Conservation (phyloP, 2,797 vertebrate species). For the Forpus xanthops region DNA sequence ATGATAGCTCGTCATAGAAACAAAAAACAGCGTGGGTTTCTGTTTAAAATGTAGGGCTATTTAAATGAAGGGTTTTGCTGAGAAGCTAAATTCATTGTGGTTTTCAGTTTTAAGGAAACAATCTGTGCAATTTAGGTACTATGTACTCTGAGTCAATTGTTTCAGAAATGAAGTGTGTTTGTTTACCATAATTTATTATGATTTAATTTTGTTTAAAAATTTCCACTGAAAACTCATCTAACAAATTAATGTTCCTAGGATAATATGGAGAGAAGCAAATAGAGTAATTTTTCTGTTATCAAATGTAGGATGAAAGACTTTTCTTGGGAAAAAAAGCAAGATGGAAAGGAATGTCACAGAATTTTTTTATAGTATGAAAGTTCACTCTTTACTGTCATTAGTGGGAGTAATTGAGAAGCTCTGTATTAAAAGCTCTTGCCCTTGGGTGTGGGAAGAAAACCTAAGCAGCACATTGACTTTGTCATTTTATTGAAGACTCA, state of each 20-base stretch:
- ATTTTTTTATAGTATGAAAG: not conserved
- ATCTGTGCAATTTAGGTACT: not conserved
- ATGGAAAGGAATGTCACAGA: not conserved
- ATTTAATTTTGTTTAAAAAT: not conserved
- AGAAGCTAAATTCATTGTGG: not conserved
- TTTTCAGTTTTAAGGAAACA: not conserved
- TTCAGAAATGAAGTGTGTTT: not conserved
- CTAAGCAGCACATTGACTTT: not conserved
- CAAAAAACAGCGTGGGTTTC: not conserved
- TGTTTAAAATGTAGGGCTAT: not conserved
- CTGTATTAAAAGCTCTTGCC: not conserved
- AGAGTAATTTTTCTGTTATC: not conserved
- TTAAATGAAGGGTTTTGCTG: not conserved
- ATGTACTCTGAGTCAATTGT: not conserved
- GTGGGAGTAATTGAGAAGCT: not conserved
- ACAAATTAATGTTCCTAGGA: not conserved
- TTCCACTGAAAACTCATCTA: not conserved
- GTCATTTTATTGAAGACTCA: not conserved
- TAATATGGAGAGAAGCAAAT: not conserved
- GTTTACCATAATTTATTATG: not conserved
- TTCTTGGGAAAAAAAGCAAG: not conserved
- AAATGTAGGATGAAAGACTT: not conserved
- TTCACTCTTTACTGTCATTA: not conserved
- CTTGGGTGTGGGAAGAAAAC: not conserved
- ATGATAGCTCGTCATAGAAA: not conserved